phyloP scores from a whole-genome alignment of 2,113 vertebrate species.

The Cisticola juncidis region DNA sequence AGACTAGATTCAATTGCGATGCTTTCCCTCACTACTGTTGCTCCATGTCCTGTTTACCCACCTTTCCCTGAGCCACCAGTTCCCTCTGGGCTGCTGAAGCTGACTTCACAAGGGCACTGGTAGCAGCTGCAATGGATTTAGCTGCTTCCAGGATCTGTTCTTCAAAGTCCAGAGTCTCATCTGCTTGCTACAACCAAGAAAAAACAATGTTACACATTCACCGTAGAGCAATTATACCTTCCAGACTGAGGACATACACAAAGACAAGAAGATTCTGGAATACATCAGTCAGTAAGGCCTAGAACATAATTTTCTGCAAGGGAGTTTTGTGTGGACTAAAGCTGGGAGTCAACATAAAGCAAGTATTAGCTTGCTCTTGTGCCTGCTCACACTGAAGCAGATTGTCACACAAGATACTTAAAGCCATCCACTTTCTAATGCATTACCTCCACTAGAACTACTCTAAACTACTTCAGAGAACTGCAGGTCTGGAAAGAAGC shows the following conservation, averaged over 20 bases:
- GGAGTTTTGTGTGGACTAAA: background rate
- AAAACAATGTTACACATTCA: constrained; percentile 34
- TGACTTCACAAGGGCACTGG: constrained; percentile 96
- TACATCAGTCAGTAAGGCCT: background rate
- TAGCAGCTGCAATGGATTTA: constrained; percentile 97
- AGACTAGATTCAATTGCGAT: background rate
- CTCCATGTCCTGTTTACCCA: constrained; percentile 58
- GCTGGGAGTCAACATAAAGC: background rate
- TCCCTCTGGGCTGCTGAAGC: constrained; percentile 97
- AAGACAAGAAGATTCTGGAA: background rate
- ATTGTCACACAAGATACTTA: background rate
- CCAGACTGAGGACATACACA: background rate
- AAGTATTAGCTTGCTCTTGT: background rate
- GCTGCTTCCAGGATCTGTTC: constrained; percentile 98
- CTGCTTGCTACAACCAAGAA: constrained; percentile 89
- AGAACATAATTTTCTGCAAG: background rate
- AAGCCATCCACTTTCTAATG: background rate
- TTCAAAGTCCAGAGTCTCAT: constrained; percentile 97
- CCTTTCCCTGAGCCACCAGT: constrained; percentile 98
- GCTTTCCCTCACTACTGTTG: background rate
- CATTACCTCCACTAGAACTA: background rate
- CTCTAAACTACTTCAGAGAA: background rate
- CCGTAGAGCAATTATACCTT: background rate
- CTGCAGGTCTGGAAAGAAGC: background rate
- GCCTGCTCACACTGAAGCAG: background rate